phyloP scores from a whole-genome alignment of 2,113 vertebrate species.

The Oryzias melastigma region DNA sequence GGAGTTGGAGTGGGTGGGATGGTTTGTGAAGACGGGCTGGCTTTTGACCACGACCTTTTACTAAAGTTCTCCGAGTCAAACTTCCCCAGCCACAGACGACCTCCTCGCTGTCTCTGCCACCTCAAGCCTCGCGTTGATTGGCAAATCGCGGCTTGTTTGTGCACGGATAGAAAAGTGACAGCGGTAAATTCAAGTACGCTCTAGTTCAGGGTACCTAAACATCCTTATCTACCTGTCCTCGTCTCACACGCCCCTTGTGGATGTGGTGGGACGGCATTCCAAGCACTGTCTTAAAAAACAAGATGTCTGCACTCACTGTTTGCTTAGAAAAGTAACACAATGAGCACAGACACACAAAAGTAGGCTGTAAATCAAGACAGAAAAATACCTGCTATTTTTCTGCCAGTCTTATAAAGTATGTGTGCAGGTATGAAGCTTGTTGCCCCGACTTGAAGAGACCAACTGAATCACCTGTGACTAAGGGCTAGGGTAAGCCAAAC shows the following conservation, averaged over 20 bases:
- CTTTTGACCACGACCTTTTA: constrained; percentile 72
- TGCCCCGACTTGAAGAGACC: constrained; percentile 66
- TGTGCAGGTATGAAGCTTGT: constrained; percentile 40
- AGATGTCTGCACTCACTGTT: neutral
- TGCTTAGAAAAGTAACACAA: constrained; percentile 1
- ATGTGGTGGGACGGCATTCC: constrained; percentile 27
- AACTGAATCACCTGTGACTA: constrained; percentile 70
- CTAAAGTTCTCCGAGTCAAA: constrained; percentile 59
- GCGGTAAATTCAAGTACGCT: no score
- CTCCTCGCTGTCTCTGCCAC: constrained; percentile 49
- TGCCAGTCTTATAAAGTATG: constrained; percentile 12
- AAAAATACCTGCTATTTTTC: constrained; percentile 24
- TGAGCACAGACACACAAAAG: constrained; percentile 1
- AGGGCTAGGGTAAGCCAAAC: constrained; percentile 42
- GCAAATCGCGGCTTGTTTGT: no score
- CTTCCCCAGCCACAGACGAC: constrained; percentile 46
- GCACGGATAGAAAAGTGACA: no score
- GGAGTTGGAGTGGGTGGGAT: constrained; percentile 52
- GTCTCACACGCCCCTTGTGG: constrained; percentile 7
- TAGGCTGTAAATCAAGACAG: constrained; percentile 10
- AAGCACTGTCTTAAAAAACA: constrained; percentile 10
- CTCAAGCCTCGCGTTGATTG: constrained; percentile 3
- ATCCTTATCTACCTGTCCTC: constrained; percentile 13
- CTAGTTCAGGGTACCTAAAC: neutral
- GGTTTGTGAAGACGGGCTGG: constrained; percentile 52